Conservation (phyloP, 2,113 vertebrate species). For the Romanogobio albipinnatus region DNA sequence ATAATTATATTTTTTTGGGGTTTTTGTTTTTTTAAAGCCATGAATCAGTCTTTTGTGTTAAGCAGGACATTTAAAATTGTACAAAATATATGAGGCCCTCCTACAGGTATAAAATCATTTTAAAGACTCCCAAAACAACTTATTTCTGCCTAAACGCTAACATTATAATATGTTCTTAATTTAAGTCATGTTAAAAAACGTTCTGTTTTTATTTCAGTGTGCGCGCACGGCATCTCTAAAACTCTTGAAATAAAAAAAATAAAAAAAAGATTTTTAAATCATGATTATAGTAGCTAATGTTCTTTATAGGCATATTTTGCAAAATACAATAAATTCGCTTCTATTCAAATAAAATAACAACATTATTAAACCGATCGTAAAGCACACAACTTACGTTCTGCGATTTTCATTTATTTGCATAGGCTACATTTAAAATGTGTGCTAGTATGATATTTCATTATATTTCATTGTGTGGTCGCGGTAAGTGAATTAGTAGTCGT, state of each 20-base stretch:
- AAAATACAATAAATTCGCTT: neutral
- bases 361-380: neutral
- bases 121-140: neutral
- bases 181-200: neutral
- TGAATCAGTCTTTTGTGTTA: neutral
- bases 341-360: neutral
- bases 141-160: neutral
- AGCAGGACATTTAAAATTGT: neutral
- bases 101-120: neutral
- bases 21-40: too few species aligned
- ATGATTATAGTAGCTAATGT: neutral
- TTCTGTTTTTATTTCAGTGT: neutral
- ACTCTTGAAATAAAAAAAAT: neutral
- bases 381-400: neutral
- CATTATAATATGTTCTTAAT: neutral
- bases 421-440: neutral
- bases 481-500: neutral
- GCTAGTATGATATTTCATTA: neutral
- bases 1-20: too few species aligned
- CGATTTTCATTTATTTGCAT: neutral
- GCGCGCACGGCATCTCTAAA: neutral
- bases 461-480: neutral
- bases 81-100: neutral
- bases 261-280: neutral
- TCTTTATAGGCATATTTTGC: neutral